Evolutionary conservation across 1,140 invertebrate species (phyloP).

Genomic region (Riptortus pedestris): DNA sequence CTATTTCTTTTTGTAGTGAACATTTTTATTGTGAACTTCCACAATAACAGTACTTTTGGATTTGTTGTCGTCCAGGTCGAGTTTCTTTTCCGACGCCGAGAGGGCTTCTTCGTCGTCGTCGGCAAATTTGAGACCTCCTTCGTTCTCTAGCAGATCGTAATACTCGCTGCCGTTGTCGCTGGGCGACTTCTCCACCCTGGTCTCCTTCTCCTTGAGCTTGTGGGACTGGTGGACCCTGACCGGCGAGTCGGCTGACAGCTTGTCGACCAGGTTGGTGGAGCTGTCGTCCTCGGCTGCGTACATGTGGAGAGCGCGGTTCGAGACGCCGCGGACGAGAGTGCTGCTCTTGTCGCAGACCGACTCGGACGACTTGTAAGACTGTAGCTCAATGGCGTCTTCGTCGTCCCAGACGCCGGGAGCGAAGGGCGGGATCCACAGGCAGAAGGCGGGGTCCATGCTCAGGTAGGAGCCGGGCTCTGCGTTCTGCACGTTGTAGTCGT

Average conservation of each 20-base stretch:
- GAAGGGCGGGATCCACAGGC: constrained; percentile 75
- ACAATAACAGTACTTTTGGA: constrained; percentile 17
- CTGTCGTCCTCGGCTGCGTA: constrained; percentile 17
- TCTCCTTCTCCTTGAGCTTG: constrained; percentile 35
- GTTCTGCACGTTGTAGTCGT: constrained; percentile 74
- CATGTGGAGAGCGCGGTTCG: constrained; percentile 25
- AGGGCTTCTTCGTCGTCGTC: constrained; percentile 43
- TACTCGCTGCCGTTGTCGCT: constrained; percentile 33
- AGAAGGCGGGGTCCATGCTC: constrained; percentile 75
- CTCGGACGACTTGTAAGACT: constrained; percentile 2
- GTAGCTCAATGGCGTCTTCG: constrained; percentile 12
- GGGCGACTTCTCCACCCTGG: constrained; percentile 35
- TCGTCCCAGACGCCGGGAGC: constrained; percentile 35
- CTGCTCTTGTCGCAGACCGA: constrained; percentile 29
- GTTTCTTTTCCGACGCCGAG: background rate
- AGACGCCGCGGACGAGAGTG: constrained; percentile 34
- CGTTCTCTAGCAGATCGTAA: constrained; percentile 38
- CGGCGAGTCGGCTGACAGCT: constrained; percentile 34
- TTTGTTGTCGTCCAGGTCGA: constrained; percentile 12
- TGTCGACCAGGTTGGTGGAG: constrained; percentile 31
- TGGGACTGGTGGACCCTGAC: constrained; percentile 32
- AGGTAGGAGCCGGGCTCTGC: constrained; percentile 69
- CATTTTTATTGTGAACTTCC: constrained; percentile 18
- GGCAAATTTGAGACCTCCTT: constrained; percentile 41
- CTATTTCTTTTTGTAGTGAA: constrained; percentile 18